Conservation (phyloP, 2,113 vertebrate species). For the Sceloporus undulatus region DNA sequence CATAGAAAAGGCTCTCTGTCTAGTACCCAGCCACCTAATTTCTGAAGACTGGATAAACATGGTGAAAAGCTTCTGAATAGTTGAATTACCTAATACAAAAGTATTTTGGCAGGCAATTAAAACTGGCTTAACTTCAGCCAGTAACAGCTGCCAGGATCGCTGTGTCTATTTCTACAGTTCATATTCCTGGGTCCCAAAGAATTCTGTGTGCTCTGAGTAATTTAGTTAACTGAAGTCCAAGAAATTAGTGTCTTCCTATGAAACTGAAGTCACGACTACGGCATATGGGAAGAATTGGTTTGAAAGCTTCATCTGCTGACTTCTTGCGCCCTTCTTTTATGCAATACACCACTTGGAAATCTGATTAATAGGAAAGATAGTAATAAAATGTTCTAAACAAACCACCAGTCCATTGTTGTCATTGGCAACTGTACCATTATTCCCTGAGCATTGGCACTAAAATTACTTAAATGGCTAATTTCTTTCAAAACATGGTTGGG, state of each 20-base stretch:
- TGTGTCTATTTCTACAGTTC: not conserved
- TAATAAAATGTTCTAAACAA: not conserved
- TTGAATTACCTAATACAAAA: not conserved
- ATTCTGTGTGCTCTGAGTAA: too few relatives aligned
- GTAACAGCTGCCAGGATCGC: not conserved
- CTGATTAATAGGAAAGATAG: not conserved
- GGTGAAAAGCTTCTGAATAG: not conserved
- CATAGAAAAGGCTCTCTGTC: not conserved
- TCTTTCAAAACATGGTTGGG: not conserved
- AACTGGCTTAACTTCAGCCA: not conserved
- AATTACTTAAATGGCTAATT: not conserved
- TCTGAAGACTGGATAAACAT: not conserved
- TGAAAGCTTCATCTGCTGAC: not conserved
- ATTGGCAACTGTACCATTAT: not conserved
- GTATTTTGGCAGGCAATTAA: not conserved
- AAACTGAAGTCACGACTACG: not conserved
- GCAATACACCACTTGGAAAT: not conserved
- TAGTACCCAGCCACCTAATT: not conserved
- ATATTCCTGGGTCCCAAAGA: not conserved
- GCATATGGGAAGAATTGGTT: not conserved
- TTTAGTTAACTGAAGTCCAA: too few relatives aligned
- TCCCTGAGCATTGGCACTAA: not conserved
- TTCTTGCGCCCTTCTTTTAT: not conserved
- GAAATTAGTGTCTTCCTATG: not conserved
- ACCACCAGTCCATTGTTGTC: not conserved